Percentiles rank a stretch among this genome's conserved stretches.
Conservation (phyloP, 1,140 invertebrate species). For the Leptinotarsa defecta region DNA sequence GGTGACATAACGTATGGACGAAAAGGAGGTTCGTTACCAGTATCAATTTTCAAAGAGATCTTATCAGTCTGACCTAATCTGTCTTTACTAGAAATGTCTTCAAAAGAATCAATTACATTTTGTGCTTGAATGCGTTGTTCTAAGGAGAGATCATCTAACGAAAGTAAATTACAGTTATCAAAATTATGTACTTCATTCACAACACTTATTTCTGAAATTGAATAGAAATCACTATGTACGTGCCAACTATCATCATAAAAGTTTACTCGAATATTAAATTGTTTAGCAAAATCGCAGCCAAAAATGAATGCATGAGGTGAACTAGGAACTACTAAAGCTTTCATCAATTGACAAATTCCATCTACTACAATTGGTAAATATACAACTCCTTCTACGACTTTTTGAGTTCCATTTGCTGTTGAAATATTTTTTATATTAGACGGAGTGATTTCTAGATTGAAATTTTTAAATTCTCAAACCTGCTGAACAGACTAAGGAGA, state of each 20-base stretch:
- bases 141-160: background rate
- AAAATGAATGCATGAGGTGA: constrained; percentile 11
- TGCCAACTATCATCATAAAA: constrained; percentile 15
- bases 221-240: background rate
- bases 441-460: background rate
- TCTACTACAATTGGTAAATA: constrained; percentile 12
- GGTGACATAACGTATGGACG: constrained; percentile 31
- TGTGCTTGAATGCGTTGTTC: background rate
- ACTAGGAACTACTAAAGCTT: background rate
- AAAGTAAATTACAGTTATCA: background rate
- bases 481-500: constrained; percentile 10
- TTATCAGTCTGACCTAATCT: constrained; percentile 4
- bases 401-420: background rate
- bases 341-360: background rate
- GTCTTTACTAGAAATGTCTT: constrained; percentile 11
- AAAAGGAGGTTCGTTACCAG: constrained; percentile 28
- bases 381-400: background rate
- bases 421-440: background rate
- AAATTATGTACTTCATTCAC: background rate
- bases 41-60: constrained; percentile 26
- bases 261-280: constrained; percentile 16
- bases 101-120: background rate
- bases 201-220: background rate
- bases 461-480: constrained; percentile 21
- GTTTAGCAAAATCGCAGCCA: constrained; percentile 11